Evolutionary conservation across 2,113 vertebrate species (phyloP), one percentile per base, ranked within the genome.

Genomic region (Salvelinus sp.): DNA sequence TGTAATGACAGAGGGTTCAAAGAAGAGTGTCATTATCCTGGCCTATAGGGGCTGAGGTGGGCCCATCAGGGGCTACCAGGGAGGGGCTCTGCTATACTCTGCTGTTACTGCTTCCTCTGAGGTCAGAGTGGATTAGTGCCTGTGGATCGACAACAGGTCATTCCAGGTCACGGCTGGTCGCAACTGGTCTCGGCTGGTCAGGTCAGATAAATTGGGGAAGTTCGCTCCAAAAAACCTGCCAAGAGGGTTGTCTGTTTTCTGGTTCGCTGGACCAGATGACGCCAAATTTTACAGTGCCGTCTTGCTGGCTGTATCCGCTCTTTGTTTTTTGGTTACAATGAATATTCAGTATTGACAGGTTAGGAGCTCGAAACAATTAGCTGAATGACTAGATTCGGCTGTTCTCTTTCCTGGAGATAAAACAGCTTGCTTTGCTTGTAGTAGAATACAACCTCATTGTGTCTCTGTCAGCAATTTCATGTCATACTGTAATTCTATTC

Each of bases 1-100:
- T 83, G 77, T 85, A 88, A 79, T 85, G 77, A 58, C 79, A 78
- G 72, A 68, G 62, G 74, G 85, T 82, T 88, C 83, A 87, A 82
- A 84, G 85, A 84, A 85, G 85, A 82, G 28, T 73, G 72, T 78
- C 86, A 87, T 89, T 89, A 85, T 87, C 50, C 71, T 13, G 68
- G 79, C 72, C 74, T 78, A 44, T 30, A 77, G 74, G 66, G 81
- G 76, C 85, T 78, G 79, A 88, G 86, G 83, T 89, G 80, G 84
- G 78, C 70, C 73, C 77, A 76, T 78, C 74, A 81, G 67, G 81
- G 78, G 57, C 86, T 81, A 78, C 71, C 81, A 86, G 71, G 60
- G 64, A 78, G 76, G 74, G 74, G 69, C 77, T 76, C 78, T 81
- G 72, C 79, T 58, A 22, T 58, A 22, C 9, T 60, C 9, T 22